A percentile compares a stretch with the other conserved stretches of the same genome.
phyloP scores from a whole-genome alignment of 2,888 invertebrate species.

The Patella caerulea region DNA sequence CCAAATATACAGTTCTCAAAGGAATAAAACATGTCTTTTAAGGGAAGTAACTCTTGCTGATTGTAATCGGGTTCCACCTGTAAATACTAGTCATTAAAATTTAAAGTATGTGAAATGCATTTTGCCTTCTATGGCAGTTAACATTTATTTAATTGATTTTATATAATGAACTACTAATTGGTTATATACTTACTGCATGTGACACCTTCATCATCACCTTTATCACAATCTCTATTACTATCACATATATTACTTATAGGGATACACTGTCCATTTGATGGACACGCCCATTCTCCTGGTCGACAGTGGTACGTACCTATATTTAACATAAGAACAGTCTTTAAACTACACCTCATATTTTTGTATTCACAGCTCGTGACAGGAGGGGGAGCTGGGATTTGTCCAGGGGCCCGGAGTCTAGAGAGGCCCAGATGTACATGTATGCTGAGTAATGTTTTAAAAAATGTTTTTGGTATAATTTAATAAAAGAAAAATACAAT shows the following conservation, averaged over 20 bases:
- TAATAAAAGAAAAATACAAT: too few relatives aligned
- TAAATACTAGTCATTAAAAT: too few relatives aligned
- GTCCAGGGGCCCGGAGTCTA: too few relatives aligned
- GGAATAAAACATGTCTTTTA: too few relatives aligned
- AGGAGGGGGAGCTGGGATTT: neutral
- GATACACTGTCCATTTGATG: slow-evolving; percentile 77
- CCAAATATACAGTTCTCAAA: too few relatives aligned
- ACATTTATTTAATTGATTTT: too few relatives aligned
- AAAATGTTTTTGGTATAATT: too few relatives aligned
- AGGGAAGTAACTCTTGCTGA: too few relatives aligned
- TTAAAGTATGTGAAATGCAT: too few relatives aligned
- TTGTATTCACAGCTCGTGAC: neutral
- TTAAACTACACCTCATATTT: neutral
- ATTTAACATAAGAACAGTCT: slow-evolving; percentile 3
- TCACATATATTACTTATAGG: slow-evolving; percentile 92
- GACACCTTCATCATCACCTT: slow-evolving; percentile 91
- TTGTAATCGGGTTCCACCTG: too few relatives aligned
- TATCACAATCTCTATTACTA: slow-evolving; percentile 86
- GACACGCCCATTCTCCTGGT: slow-evolving; percentile 63
- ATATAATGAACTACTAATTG: too few relatives aligned
- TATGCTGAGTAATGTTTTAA: neutral
- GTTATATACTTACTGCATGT: slow-evolving; percentile 85
- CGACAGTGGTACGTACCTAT: slow-evolving; percentile 52
- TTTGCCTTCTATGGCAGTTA: too few relatives aligned
- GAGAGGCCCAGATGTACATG: neutral